Evolutionary conservation across 1,140 invertebrate species (phyloP), one percentile per base, ranked within the genome.

Genomic region (Drosophila neocordata): DNA sequence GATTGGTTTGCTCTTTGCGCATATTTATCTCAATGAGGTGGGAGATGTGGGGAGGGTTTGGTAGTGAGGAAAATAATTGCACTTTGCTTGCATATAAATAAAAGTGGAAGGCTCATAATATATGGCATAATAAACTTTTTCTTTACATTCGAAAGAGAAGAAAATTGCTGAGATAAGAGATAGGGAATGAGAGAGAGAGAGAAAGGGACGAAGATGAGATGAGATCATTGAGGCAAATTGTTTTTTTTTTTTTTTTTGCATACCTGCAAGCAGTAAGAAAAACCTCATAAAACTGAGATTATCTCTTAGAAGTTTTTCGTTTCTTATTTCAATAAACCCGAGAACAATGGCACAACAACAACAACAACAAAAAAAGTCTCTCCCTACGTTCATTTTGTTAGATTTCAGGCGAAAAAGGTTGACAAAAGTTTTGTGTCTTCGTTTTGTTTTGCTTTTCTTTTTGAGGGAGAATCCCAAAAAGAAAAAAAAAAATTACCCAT

Each of bases 1-100:
- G 80, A 80, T 80, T 77, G 80, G 80, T 73, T 73, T 85, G 81
- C 73, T 72, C 80, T 71, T 61, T 84, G 76, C 72, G 75, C 71
- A 79, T 84, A 72, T 84, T 83, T 83, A 83, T 84, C 80, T 84
- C 62, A 79, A 84, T 83, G 79, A 66, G 68, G 71, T 12, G 52
- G 55, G 44, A 57, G 24, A 18, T 27, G 15, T 9, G 8, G 35
- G 41, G 65, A 35, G 24, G 53, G 15, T 7, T n/a, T n/a, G n/a
- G 15, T 38, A 1, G 41, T 31, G n/a, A 13, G 27, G 15, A 20
- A 68, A 56, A 84, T 84, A 83, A 79, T 79, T 83, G 80, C 76
- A 79, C 53, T 34, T 59, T 65, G 52, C 65, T 52, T 79, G 72
- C 69, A 73, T 76, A 78, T 78, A 83, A 73, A 77, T 73, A 69